phyloP scores from a whole-genome alignment of 1,140 invertebrate genomes.

The Antheraea pernyi region DNA sequence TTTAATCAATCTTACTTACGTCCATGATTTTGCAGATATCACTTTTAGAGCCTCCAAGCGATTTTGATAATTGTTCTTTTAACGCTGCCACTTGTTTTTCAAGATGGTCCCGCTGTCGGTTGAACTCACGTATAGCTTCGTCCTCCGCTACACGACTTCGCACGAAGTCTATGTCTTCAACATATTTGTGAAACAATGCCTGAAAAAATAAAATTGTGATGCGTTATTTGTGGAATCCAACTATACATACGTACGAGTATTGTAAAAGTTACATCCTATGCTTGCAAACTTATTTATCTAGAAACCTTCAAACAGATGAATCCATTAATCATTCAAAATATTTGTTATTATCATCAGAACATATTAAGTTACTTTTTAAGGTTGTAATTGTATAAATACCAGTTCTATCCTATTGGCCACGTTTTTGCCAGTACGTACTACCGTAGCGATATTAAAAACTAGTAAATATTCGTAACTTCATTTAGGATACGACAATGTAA shows the following conservation, averaged over 20 bases:
- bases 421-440: no score
- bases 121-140: slow-evolving; percentile 88
- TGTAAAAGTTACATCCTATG: no score
- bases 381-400: no score
- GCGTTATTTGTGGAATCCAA: neutral
- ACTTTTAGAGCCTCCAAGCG: slow-evolving; percentile 57
- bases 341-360: no score
- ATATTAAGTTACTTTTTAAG: no score
- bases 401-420: no score
- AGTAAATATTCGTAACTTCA: no score
- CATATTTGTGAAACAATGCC: slow-evolving; percentile 88
- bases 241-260: neutral
- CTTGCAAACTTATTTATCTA: no score
- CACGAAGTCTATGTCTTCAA: slow-evolving; percentile 83
- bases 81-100: slow-evolving; percentile 85
- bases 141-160: slow-evolving; percentile 82
- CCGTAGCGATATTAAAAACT: no score
- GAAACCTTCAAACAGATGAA: no score
- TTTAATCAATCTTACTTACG: slow-evolving; percentile 35
- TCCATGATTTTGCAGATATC: slow-evolving; percentile 76
- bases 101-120: slow-evolving; percentile 88
- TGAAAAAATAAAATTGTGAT: slow-evolving; percentile 33
- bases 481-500: no score
- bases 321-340: no score
- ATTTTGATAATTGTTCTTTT: slow-evolving; percentile 62